These are phyloP conservation scores for Pemphigus obesinymphae DNA, from an alignment of 1,140 invertebrate species.

Conservation along the genomic window DNA sequence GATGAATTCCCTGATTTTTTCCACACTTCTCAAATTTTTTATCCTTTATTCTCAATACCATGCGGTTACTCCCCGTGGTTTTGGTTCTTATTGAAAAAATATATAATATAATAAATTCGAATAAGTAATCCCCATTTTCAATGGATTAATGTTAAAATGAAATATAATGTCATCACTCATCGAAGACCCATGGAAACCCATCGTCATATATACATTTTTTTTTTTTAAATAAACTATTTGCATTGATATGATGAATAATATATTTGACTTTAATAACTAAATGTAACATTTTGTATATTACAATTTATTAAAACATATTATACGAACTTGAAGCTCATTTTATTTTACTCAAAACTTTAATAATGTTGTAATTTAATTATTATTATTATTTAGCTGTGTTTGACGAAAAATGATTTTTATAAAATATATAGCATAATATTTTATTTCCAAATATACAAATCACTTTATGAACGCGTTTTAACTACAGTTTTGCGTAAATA, in stretches of 20 bases:
- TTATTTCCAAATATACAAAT: too few relatives aligned
- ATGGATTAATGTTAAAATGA: not conserved
- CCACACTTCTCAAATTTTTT: constrained; percentile 35
- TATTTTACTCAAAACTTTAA: not conserved
- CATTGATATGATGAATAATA: not conserved
- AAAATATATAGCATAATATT: too few relatives aligned
- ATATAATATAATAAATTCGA: not conserved
- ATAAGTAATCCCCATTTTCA: not conserved
- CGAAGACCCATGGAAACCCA: not conserved
- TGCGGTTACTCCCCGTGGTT: not conserved
- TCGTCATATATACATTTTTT: not conserved
- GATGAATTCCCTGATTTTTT: constrained; percentile 32
- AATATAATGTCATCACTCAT: not conserved
- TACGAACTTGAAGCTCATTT: not conserved
- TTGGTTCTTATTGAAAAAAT: constrained; percentile 17
- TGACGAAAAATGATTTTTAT: too few relatives aligned
- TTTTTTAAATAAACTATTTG: not conserved
- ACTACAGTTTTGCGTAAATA: too few relatives aligned
- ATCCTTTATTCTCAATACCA: constrained; percentile 4
- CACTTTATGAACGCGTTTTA: too few relatives aligned
- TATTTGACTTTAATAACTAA: not conserved
- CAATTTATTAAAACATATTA: too few relatives aligned
- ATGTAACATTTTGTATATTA: too few relatives aligned
- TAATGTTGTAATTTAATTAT: too few relatives aligned
- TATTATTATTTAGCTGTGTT: too few relatives aligned